Evolutionary conservation across 2,113 vertebrate species (phyloP).

Genomic region (Microtus pennsylvanicus): DNA sequence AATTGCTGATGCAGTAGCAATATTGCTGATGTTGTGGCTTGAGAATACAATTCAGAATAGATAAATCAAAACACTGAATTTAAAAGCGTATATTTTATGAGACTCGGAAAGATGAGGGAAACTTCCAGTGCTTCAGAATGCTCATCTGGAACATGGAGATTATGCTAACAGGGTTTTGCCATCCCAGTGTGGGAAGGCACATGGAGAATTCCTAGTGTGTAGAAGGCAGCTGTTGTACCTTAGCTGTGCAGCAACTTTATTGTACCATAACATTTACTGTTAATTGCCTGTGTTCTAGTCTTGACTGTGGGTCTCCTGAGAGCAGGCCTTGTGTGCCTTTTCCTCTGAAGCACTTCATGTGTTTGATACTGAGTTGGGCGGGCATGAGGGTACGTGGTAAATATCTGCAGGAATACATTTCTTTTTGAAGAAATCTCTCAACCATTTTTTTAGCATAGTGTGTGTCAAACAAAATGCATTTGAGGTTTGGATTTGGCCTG

Average conservation of each 20-base stretch:
- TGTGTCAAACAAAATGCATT: slow-evolving; percentile 39
- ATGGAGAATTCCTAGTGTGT: neutral
- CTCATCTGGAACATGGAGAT: neutral
- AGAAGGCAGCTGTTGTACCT: neutral
- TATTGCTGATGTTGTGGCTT: neutral
- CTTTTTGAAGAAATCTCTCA: slow-evolving; percentile 50
- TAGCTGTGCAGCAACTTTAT: neutral
- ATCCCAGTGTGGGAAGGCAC: neutral
- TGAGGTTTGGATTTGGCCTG: neutral
- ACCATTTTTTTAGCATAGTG: slow-evolving; percentile 52
- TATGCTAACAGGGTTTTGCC: too few relatives aligned
- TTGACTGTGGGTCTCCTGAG: neutral
- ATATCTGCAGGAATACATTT: slow-evolving; percentile 37
- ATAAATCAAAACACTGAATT: slow-evolving; percentile 3
- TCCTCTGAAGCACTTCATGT: neutral
- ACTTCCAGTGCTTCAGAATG: neutral
- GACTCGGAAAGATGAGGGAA: neutral
- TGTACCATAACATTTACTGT: neutral
- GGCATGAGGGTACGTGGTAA: neutral
- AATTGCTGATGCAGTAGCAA: neutral
- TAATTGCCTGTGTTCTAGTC: neutral
- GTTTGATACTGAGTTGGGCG: neutral
- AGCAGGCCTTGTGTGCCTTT: neutral
- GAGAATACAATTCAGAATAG: neutral
- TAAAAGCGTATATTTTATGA: neutral